phyloP scores from a whole-genome alignment of 2,888 invertebrate genomes.

The Agrotis segetum region DNA sequence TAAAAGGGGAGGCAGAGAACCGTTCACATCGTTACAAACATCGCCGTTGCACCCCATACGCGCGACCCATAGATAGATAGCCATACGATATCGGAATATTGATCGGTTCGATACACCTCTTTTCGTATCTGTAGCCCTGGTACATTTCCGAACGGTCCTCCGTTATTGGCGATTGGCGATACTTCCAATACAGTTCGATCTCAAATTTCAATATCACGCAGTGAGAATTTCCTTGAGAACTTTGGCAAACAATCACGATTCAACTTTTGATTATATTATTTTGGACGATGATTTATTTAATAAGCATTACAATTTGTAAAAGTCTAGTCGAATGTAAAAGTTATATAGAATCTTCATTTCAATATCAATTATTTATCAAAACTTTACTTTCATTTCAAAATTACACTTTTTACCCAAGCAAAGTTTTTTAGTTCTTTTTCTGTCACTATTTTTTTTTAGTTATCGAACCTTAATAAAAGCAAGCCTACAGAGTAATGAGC shows the following conservation, averaged over 20 bases:
- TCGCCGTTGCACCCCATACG: conserved; percentile 42
- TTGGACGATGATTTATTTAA: not conserved
- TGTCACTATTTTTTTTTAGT: not conserved
- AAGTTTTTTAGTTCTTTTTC: too few species aligned
- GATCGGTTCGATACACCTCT: conserved; percentile 85
- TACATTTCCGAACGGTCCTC: conserved; percentile 87
- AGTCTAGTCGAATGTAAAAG: too few species aligned
- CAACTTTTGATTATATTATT: not conserved
- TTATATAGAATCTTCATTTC: too few species aligned
- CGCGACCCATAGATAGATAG: conserved; percentile 58
- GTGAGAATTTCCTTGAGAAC: not conserved
- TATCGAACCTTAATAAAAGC: not conserved
- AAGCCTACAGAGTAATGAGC: conserved; percentile 19
- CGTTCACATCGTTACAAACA: conserved; percentile 27
- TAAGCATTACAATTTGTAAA: not conserved
- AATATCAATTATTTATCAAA: too few species aligned
- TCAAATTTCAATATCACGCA: not conserved
- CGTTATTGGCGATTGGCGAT: conserved; percentile 89
- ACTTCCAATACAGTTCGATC: conserved; percentile 71
- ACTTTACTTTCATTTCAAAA: not conserved
- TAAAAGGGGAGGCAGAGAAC: conserved; percentile 32
- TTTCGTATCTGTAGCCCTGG: conserved; percentile 76
- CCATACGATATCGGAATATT: conserved; percentile 75
- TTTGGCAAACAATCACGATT: not conserved
- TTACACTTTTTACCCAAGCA: not conserved